Base-by-base conservation (phyloP, 1,140 invertebrate species). In the Sinonovacula constricta region DNA sequence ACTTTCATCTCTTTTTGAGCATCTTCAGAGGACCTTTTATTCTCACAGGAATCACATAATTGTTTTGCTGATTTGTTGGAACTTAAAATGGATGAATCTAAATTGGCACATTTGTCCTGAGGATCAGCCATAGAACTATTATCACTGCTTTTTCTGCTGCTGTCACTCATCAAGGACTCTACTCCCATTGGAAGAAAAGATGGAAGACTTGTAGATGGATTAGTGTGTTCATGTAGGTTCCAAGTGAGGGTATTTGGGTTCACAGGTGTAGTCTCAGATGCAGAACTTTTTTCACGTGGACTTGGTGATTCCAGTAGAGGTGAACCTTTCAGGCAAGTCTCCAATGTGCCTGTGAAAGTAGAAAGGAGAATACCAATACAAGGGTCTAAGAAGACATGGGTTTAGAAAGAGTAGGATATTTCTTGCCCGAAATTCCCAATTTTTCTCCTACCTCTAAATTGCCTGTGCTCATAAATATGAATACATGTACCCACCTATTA, bases 311-410 rank as follows among this genome's bases (percentile, higher is more conserved):
- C 85, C 34, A 83, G 26, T 45, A 24, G 67, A 72, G 26, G 68
- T 74, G 18, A 84, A 45, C 30, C 83, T 85, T 24, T 86, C 82
- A 89, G 54, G 53, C 82, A 80, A 4, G 79, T 74, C 39, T 80
- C 70, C 49, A 89, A 77, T 62, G 62, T 65, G 22, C 82, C 79
- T n/a, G 56, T 31, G 22, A 86, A 83, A 2, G 85, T 68, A 67
- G 88, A 92, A 71, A 91, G 88, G 72, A 92, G 92, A 36, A 96
- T 93, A 79, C 95, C 94, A 84, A 93, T 93, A 89, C 95, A 96
- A 28, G 95, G 92, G 62, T 97, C 94, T 85, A 98, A 97, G 86
- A 97, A 97, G 0, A n/a, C n/a, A n/a, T n/a, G n/a, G n/a, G n/a
- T n/a, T n/a, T n/a, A n/a, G n/a, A n/a, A n/a, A n/a, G n/a, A n/a